Evolutionary conservation across 1,140 invertebrate species (phyloP), one percentile per base, ranked within the genome.

Genomic region (Rhagoletis zephyria): DNA sequence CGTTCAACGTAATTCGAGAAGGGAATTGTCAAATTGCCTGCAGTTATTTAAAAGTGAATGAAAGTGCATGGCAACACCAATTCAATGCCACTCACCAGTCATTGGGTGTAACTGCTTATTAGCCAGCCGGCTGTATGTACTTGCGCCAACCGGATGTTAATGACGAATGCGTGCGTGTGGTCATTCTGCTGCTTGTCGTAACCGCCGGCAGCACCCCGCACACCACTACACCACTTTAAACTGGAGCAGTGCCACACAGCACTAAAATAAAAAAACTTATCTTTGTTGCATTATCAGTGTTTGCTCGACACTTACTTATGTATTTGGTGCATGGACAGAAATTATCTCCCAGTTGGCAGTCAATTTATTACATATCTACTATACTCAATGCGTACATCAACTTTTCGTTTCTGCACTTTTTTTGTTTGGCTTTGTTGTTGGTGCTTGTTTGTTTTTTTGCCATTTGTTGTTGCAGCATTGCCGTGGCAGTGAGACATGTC

Each of bases 151-250:
- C 70, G 70, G 70, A 74, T 74, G 70, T 51, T 5, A 45, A 48
- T 51, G 70, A 51, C 42, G 70, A 45, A 74, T 74, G 70, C 70
- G 70, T 74, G 70, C 70, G 70, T 74, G 70, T 74, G 42, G 70
- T 74, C 70, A 7, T 45, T 14, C 5, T 16, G 4, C 70, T 16
- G 45, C 14, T 16, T 4, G 70, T 40, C 5, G 42, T 45, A 30
- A 30, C 4, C 42, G 6, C 5, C 67, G 67, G 1, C 9, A 45
- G 67, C n/a, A 42, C 30, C 5, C n/a, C 1, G 7, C 12, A 42
- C 65, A 45, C 6, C 65, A 14, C 0, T 12, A 10, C 19, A 3
- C 40, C 65, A 10, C 65, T 70, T 70, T 70, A 70, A 70, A 70
- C 10, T 74, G 70, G 70, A 74, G 45, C 70, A 74, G 14, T 74